phyloP scores from a whole-genome alignment of 2,888 invertebrate species.

The Apotomis turbidana region DNA sequence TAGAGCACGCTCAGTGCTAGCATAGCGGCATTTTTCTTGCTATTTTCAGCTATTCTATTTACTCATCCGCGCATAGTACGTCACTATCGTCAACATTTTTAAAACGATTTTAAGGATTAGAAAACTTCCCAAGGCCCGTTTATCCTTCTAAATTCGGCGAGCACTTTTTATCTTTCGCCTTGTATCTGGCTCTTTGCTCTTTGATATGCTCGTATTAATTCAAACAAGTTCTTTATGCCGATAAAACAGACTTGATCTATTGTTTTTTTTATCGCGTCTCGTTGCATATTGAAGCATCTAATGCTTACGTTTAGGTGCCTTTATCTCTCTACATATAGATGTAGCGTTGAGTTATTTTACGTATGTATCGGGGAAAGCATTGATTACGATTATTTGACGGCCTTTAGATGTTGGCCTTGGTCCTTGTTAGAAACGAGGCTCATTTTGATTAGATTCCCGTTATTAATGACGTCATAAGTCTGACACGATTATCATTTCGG shows the following conservation, averaged over 20 bases:
- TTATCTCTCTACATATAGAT: slow-evolving; percentile 13
- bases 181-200: slow-evolving; percentile 51
- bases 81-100: background rate
- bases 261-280: slow-evolving; percentile 39
- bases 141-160: slow-evolving; percentile 42
- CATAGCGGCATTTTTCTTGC: slow-evolving; percentile 29
- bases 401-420: background rate
- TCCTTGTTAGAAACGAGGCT: background rate
- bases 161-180: slow-evolving; percentile 51
- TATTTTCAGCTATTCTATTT: slow-evolving; percentile 27
- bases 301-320: slow-evolving; percentile 14
- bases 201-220: slow-evolving; percentile 50
- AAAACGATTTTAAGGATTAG: slow-evolving; percentile 2
- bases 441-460: background rate
- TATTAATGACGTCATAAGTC: background rate
- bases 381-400: background rate
- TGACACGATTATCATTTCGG: background rate
- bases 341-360: slow-evolving; percentile 10
- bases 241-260: slow-evolving; percentile 45
- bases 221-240: slow-evolving; percentile 50
- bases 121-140: slow-evolving; percentile 24
- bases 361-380: background rate
- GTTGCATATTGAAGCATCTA: slow-evolving; percentile 8
- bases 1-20: slow-evolving; percentile 63
- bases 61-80: background rate